Base-by-base conservation (phyloP, 2,888 invertebrate genomes). In the Plagiodera versicolora region DNA sequence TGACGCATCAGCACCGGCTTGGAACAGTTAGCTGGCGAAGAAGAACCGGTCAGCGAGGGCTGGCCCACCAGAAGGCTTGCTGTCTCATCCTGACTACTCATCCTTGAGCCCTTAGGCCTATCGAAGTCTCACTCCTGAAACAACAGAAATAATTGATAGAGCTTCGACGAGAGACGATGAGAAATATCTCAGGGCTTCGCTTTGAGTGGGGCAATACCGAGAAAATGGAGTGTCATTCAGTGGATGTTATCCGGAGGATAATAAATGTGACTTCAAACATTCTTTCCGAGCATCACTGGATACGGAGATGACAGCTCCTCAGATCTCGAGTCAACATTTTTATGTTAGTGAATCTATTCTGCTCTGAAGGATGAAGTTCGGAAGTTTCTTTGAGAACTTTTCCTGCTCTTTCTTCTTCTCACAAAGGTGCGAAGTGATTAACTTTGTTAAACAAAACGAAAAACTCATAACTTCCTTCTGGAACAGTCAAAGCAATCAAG, bases 1-100 rank as follows among this genome's bases (percentile, higher is more conserved):
- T 93, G 93, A 68, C 93, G 86, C 83, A 91, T 92, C 68, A 93
- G 83, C 65, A 92, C 89, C 68, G 93, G 93, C 79, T 93, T 93
- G 61, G 85, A 85, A 61, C 84, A 81, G 68, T 80, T 80, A 75
- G 82, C 80, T 51, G 83, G 81, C 54, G 83, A 81, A 68, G 79
- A 77, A 65, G 80, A 79, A 79, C 74, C 80, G 70, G 79, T 82
- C 78, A 86, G 83, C 9, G 85, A 82, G 47, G 87, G 85, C 57
- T 86, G 85, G 66, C 86, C 86, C 65, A 89, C 87, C 68, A 93
- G 83, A 63, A 92, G 85, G 72, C 91, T 91, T 59, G 91, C 89
- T 58, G 92, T 92, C 82, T 92, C 92, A 80, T 92, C 92, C 76
- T 88, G 89, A 79, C 89, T 90, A 68, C 90, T 80, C 80, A 80